These are phyloP conservation scores for Polypterus senegalus DNA, from an alignment of 2,113 vertebrate species.

Conservation along the genomic window DNA sequence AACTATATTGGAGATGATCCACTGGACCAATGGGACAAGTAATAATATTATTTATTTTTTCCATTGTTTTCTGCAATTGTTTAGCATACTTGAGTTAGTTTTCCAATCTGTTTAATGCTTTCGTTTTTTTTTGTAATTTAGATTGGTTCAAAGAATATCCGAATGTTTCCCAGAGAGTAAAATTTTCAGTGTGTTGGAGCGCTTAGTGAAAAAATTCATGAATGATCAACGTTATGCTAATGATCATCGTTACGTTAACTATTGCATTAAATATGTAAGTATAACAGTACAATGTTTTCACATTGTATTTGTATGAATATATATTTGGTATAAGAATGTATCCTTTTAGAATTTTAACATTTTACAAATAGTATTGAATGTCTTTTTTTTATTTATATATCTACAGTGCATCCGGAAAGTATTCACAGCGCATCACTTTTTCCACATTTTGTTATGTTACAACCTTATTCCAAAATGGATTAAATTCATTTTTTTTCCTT, in stretches of 20 bases:
- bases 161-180: conserved; percentile 23
- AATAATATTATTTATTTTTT: background rate
- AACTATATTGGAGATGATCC: conserved; percentile 67
- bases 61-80: background rate
- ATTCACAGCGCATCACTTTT: too few relatives aligned
- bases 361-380: too few relatives aligned
- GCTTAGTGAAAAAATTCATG: conserved; percentile 60
- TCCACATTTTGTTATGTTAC: too few relatives aligned
- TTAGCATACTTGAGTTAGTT: background rate
- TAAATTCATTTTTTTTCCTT: too few relatives aligned
- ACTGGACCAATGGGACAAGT: conserved; percentile 74
- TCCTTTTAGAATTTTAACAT: background rate
- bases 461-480: too few relatives aligned
- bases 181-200: conserved; percentile 49
- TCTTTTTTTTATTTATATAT: too few relatives aligned
- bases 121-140: conserved; percentile 26
- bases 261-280: conserved; percentile 75
- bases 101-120: background rate
- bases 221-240: conserved; percentile 50
- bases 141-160: conserved; percentile 64
- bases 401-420: too few relatives aligned
- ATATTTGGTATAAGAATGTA: background rate
- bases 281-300: background rate
- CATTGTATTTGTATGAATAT: background rate
- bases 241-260: conserved; percentile 61